These are phyloP conservation scores for Portunus trituberculatus DNA, from an alignment of 1,140 invertebrate genomes.

Conservation along the genomic window DNA sequence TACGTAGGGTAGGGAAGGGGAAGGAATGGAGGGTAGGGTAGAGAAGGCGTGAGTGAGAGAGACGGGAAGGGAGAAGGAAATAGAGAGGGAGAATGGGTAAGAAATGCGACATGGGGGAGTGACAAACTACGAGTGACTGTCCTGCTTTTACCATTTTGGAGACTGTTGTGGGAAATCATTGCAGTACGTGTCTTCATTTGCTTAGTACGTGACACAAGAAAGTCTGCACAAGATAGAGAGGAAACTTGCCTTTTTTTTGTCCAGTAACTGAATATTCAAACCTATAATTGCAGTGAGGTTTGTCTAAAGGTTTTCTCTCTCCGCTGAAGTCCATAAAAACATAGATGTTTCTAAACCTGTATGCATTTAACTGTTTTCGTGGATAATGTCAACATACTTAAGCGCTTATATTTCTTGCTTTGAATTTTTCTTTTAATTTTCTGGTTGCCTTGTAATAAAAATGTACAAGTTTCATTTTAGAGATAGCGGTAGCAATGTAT, in stretches of 20 bases:
- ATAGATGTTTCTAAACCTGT: too few relatives aligned
- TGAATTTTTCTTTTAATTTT: too few relatives aligned
- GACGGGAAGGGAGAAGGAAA: background rate
- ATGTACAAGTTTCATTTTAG: too few relatives aligned
- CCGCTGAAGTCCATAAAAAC: too few relatives aligned
- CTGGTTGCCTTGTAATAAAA: too few relatives aligned
- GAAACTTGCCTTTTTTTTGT: background rate
- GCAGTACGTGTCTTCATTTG: background rate
- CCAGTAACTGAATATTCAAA: too few relatives aligned
- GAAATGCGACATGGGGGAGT: background rate
- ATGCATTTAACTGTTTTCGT: too few relatives aligned
- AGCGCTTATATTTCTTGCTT: too few relatives aligned
- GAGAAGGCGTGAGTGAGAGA: background rate
- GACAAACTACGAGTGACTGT: background rate
- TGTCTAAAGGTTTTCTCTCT: too few relatives aligned
- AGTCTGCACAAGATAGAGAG: background rate
- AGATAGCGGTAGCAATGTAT: too few relatives aligned
- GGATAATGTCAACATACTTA: too few relatives aligned
- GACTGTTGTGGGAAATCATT: background rate
- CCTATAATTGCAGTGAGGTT: too few relatives aligned
- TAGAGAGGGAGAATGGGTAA: background rate
- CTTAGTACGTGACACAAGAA: background rate
- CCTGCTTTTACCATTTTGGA: slow-evolving; percentile 7
- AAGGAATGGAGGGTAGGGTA: background rate
- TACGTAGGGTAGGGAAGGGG: background rate